Evolutionary conservation across 2,797 vertebrate species (phyloP).

Genomic region (Psittacula echo): DNA sequence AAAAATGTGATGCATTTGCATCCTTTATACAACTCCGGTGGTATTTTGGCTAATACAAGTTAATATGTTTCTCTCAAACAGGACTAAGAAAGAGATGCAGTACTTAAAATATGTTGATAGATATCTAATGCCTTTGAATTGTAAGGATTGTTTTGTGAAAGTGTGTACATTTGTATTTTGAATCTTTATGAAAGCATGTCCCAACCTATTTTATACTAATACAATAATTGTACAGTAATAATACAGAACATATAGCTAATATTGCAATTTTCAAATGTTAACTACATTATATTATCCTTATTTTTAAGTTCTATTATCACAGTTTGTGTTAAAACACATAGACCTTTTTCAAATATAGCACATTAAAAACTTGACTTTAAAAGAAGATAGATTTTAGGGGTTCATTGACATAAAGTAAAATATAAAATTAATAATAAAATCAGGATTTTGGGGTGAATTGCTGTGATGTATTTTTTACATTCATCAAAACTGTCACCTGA

Average conservation of each 20-base stretch:
- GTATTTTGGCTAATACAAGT: background rate
- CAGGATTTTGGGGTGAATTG: background rate
- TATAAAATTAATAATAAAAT: background rate
- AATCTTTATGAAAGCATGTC: background rate
- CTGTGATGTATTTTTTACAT: background rate
- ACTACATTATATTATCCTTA: background rate
- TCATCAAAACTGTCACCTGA: background rate
- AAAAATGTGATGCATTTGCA: background rate
- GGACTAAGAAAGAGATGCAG: background rate
- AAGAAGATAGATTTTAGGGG: background rate
- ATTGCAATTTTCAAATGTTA: background rate
- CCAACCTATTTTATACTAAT: background rate
- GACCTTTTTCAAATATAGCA: background rate
- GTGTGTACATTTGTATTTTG: background rate
- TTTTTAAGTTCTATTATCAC: background rate
- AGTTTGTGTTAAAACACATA: background rate
- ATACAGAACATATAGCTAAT: background rate
- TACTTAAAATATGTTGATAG: background rate
- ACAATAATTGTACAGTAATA: background rate
- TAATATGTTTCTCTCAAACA: background rate
- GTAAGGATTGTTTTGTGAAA: background rate
- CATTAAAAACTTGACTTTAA: background rate
- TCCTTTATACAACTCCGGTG: background rate
- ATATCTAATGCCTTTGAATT: background rate
- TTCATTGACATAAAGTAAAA: background rate